Percentiles rank a stretch among this genome's conserved stretches.
Evolutionary conservation across 1,140 invertebrate genomes (phyloP).

Genomic region (Zophobas atratus): DNA sequence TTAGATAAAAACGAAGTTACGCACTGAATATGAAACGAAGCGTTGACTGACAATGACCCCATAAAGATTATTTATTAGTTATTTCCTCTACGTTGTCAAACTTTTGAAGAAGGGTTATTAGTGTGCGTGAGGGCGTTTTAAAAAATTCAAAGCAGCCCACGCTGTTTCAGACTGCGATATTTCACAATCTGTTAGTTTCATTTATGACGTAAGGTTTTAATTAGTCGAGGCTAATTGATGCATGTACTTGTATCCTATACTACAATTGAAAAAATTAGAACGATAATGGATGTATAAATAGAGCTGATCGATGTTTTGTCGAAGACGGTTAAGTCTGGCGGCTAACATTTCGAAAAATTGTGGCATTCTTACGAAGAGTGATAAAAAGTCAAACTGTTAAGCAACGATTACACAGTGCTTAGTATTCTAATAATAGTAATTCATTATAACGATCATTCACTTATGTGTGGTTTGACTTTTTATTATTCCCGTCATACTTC

Average conservation of each 20-base stretch:
- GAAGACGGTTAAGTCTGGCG: too few relatives aligned
- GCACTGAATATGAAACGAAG: too few relatives aligned
- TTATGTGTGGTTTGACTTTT: slow-evolving; percentile 44
- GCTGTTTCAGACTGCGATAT: neutral
- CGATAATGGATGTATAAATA: too few relatives aligned
- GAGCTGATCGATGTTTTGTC: neutral
- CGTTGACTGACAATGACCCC: too few relatives aligned
- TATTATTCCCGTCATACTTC: slow-evolving; percentile 41
- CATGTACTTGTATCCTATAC: too few relatives aligned
- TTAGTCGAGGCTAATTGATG: neutral
- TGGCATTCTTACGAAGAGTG: slow-evolving; percentile 13
- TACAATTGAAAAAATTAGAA: too few relatives aligned
- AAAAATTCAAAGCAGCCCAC: neutral
- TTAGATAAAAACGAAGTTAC: neutral
- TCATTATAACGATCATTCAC: slow-evolving; percentile 44
- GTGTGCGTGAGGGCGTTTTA: too few relatives aligned
- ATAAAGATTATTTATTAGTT: too few relatives aligned
- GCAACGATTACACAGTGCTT: slow-evolving; percentile 13
- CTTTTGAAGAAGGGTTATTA: too few relatives aligned
- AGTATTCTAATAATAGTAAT: slow-evolving; percentile 43
- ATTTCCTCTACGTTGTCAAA: too few relatives aligned
- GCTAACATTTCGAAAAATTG: neutral
- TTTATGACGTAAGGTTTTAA: neutral
- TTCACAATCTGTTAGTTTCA: neutral
- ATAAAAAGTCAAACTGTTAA: slow-evolving; percentile 35